Evolutionary conservation across 2,888 invertebrate species (phyloP).

Genomic region (Stenichneumon culpator): DNA sequence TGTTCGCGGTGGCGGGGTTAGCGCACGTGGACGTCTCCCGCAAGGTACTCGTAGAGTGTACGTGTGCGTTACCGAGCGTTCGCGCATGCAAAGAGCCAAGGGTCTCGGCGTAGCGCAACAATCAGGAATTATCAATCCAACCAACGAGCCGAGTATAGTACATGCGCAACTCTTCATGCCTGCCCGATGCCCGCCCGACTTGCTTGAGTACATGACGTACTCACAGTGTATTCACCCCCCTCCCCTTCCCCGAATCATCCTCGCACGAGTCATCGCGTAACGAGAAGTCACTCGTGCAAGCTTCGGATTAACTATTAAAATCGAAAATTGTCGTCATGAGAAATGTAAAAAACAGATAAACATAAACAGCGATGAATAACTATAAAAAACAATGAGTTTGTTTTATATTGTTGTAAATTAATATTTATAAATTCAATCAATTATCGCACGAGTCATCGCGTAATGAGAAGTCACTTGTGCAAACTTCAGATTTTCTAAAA

Average conservation of each 20-base stretch:
- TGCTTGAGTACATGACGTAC: slow-evolving; percentile 48
- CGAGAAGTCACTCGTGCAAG: slow-evolving; percentile 13
- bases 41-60: slow-evolving; percentile 44
- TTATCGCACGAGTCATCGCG: no score
- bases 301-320: not conserved
- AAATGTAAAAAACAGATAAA: not conserved
- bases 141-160: slow-evolving; percentile 52
- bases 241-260: not conserved
- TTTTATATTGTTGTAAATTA: not conserved
- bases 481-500: no score
- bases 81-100: slow-evolving; percentile 58
- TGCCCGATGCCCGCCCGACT: slow-evolving; percentile 32
- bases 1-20: slow-evolving; percentile 72
- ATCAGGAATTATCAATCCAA: slow-evolving; percentile 65
- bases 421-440: not conserved
- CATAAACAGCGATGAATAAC: not conserved
- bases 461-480: no score
- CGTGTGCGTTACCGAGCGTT: slow-evolving; percentile 40
- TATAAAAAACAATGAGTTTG: not conserved
- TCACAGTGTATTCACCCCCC: slow-evolving; percentile 20
- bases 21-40: slow-evolving; percentile 65
- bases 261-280: slow-evolving; percentile 2
- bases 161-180: slow-evolving; percentile 39
- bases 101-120: slow-evolving; percentile 50
- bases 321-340: not conserved